A percentile compares a stretch with the other conserved stretches of the same genome.
phyloP scores from a whole-genome alignment of 1,140 invertebrate species.

The Linepithema humile region DNA sequence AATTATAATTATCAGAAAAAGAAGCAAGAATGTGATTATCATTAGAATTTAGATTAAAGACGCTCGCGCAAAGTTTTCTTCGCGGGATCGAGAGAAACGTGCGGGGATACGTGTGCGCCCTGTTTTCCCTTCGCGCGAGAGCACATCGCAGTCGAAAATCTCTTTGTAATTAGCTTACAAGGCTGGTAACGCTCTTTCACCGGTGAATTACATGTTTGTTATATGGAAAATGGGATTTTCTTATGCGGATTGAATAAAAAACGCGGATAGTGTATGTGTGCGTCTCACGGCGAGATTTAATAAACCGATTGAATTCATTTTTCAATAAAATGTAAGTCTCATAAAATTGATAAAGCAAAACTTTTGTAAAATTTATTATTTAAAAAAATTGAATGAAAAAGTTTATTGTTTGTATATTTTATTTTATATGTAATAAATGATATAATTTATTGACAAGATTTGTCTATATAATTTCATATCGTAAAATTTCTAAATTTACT shows the following conservation, averaged over 20 bases:
- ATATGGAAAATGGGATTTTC: background rate
- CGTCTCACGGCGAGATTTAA: background rate
- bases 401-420: slow-evolving; percentile 11
- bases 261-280: too few species aligned
- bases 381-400: background rate
- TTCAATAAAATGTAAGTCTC: slow-evolving; percentile 13
- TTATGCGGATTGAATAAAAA: slow-evolving; percentile 9
- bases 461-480: background rate
- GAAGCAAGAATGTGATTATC: slow-evolving; percentile 20
- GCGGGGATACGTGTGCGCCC: background rate
- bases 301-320: slow-evolving; percentile 3
- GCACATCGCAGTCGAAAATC: slow-evolving; percentile 11
- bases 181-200: slow-evolving; percentile 10
- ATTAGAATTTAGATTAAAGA: slow-evolving; percentile 34
- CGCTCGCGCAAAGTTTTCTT: slow-evolving; percentile 9
- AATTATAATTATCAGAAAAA: slow-evolving; percentile 16
- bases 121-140: background rate
- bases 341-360: background rate
- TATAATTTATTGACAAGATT: background rate
- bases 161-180: slow-evolving; percentile 13
- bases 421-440: slow-evolving; percentile 36
- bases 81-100: slow-evolving; percentile 28
- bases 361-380: slow-evolving; percentile 9
- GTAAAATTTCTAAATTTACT: background rate
- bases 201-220: slow-evolving; percentile 24